Evolutionary conservation across 2,113 vertebrate genomes (phyloP).

Genomic region (Mormoops blainvillei): DNA sequence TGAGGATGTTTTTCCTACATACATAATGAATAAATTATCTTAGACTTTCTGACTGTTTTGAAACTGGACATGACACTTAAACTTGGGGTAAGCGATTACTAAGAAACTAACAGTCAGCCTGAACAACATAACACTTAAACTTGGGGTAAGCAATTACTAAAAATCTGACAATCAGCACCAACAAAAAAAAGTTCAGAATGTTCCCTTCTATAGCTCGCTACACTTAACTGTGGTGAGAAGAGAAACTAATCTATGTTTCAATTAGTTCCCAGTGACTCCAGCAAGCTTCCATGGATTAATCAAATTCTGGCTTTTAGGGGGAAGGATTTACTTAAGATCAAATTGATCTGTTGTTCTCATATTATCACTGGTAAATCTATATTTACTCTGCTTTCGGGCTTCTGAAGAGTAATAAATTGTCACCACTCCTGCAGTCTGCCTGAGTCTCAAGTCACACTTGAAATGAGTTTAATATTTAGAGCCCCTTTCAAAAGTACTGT

Average conservation of each 20-base stretch:
- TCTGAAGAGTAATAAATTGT: constrained; percentile 67
- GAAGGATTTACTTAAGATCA: constrained; percentile 77
- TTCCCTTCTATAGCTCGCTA: constrained; percentile 21
- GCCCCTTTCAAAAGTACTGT: constrained; percentile 62
- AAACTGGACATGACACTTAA: neutral
- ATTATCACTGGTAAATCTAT: constrained; percentile 69
- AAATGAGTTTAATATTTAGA: constrained; percentile 77
- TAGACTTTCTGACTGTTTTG: neutral
- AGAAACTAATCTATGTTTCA: constrained; percentile 64
- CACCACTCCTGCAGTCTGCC: constrained; percentile 53
- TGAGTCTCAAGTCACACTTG: constrained; percentile 68
- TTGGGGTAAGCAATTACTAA: neutral
- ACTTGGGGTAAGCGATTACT: neutral
- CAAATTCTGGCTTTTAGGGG: constrained; percentile 51
- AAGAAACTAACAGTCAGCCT: neutral
- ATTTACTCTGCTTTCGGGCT: constrained; percentile 69
- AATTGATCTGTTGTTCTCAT: constrained; percentile 76
- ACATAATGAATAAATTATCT: constrained; percentile 2
- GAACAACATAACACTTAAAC: no score
- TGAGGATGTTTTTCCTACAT: neutral
- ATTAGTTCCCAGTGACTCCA: constrained; percentile 65
- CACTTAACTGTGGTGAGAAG: constrained; percentile 34
- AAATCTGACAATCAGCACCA: neutral
- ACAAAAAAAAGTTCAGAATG: neutral
- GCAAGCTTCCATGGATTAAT: constrained; percentile 69